A percentile compares a stretch with the other conserved stretches of the same genome.
phyloP scores from a whole-genome alignment of 2,113 vertebrate genomes.

The Cathartes aura region DNA sequence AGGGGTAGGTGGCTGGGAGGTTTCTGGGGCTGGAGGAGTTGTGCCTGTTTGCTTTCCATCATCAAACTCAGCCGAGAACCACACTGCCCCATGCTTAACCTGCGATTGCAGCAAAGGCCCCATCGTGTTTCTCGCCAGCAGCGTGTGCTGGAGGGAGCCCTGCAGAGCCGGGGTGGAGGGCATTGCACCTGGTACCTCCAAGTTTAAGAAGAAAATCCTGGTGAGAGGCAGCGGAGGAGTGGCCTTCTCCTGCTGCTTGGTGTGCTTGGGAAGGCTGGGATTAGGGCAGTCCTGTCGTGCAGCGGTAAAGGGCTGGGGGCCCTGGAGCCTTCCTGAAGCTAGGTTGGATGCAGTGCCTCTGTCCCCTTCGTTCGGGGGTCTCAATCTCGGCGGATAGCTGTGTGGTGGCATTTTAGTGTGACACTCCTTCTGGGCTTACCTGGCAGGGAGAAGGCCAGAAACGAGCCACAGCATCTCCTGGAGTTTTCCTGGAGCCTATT shows the following conservation, averaged over 20 bases:
- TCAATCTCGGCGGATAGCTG: fast-evolving
- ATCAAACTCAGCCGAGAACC: neutral
- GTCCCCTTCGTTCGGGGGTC: neutral
- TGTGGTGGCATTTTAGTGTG: neutral
- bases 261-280: neutral
- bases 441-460: neutral
- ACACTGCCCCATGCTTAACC: neutral
- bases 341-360: neutral
- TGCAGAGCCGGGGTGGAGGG: neutral
- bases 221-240: neutral
- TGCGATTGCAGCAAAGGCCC: neutral
- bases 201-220: neutral
- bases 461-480: neutral
- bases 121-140: fast-evolving
- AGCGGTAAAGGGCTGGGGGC: neutral
- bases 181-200: neutral
- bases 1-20: neutral
- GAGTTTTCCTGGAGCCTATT: neutral
- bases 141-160: fast-evolving
- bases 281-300: neutral
- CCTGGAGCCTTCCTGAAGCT: neutral
- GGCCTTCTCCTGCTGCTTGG: neutral
- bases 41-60: neutral
- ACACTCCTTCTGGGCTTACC: neutral
- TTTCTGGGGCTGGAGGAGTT: neutral